Evolutionary conservation across 1,140 invertebrate species (phyloP).

Genomic region (Berghia stephanieae): DNA sequence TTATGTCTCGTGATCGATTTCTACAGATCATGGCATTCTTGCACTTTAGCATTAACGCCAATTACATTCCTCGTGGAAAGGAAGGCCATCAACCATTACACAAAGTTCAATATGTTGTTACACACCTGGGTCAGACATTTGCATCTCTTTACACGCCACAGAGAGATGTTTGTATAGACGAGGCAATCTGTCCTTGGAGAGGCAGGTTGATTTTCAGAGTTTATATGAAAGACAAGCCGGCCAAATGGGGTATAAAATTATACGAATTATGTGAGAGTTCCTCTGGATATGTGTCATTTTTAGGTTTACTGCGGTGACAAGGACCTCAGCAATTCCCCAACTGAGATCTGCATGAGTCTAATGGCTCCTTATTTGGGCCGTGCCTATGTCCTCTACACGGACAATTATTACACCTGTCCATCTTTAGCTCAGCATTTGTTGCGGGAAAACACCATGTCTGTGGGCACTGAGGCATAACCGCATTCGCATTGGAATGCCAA

Average conservation of each 20-base stretch:
- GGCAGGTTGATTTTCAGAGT: too few relatives aligned
- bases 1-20: too few relatives aligned
- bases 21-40: too few relatives aligned
- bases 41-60: too few relatives aligned
- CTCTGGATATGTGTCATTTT: background rate
- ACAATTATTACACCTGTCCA: slow-evolving; percentile 16
- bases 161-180: too few relatives aligned
- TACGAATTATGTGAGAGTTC: background rate
- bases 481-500: too few relatives aligned
- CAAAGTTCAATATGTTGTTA: too few relatives aligned
- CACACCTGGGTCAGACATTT: too few relatives aligned
- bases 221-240: slow-evolving; percentile 19
- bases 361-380: background rate
- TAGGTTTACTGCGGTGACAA: background rate
- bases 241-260: slow-evolving; percentile 4
- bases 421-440: background rate
- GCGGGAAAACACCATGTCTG: background rate
- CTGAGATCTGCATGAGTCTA: background rate
- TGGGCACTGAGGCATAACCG: background rate
- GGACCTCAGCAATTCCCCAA: background rate
- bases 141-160: too few relatives aligned
- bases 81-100: too few relatives aligned
- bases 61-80: too few relatives aligned
- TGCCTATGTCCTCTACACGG: background rate
- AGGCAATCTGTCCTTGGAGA: too few relatives aligned